These are phyloP conservation scores for Abrostola tripartita DNA, from an alignment of 2,888 invertebrate genomes.

Conservation along the genomic window DNA sequence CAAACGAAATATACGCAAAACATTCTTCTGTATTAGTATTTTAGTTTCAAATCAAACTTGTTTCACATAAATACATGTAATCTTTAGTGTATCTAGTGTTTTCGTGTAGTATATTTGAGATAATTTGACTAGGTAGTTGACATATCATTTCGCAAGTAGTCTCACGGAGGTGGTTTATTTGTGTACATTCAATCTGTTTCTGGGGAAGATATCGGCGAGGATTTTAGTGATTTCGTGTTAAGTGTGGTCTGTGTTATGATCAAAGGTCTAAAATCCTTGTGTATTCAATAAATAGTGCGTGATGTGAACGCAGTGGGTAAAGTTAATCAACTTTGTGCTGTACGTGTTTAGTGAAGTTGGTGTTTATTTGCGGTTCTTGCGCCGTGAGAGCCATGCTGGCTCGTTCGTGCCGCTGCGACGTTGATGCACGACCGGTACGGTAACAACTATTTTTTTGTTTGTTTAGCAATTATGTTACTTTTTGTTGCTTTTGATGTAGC, in stretches of 20 bases:
- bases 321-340: slow-evolving; percentile 47
- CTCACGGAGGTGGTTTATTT: slow-evolving; percentile 80
- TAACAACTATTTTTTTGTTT: slow-evolving; percentile 16
- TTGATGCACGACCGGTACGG: slow-evolving; percentile 64
- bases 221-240: slow-evolving; percentile 58
- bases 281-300: slow-evolving; percentile 62
- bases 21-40: slow-evolving; percentile 45
- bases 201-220: slow-evolving; percentile 72
- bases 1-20: slow-evolving; percentile 59
- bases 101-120: slow-evolving; percentile 53
- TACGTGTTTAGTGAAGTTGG: slow-evolving; percentile 60
- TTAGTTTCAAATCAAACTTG: slow-evolving; percentile 28
- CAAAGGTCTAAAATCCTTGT: slow-evolving; percentile 47
- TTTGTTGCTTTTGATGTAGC: neutral
- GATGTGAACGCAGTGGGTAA: slow-evolving; percentile 61
- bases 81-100: slow-evolving; percentile 31
- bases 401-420: slow-evolving; percentile 54
- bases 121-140: slow-evolving; percentile 80
- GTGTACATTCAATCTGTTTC: slow-evolving; percentile 78
- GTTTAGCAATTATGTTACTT: slow-evolving; percentile 8
- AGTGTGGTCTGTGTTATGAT: slow-evolving; percentile 49
- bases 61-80: slow-evolving; percentile 24
- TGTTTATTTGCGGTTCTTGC: slow-evolving; percentile 66
- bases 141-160: slow-evolving; percentile 84
- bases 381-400: slow-evolving; percentile 72